Evolutionary conservation across 2,888 invertebrate species (phyloP), one percentile per base, ranked within the genome.

Genomic region (Adelphocoris suturalis): DNA sequence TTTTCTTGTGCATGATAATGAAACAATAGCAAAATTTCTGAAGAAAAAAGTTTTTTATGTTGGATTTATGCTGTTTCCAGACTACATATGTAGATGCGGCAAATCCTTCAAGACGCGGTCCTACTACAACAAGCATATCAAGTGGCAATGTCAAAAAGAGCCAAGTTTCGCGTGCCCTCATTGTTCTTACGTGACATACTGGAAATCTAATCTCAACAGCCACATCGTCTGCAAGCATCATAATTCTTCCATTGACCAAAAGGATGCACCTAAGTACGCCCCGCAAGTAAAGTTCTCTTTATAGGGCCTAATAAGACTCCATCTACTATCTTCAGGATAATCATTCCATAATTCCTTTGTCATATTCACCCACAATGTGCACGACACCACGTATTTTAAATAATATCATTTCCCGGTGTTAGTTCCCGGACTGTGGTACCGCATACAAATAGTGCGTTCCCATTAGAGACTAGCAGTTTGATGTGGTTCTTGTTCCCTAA

Each of bases 141-240:
- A 89, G 55, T 89, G 89, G 89, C 85, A 90, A 52, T 90, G 90
- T 28, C 89, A 89, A 23, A 81, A 86, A 85, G 89, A 84, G 14
- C 90, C 90, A 9, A 89, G 90, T 47, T 90, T 90, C 85, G 52
- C 75, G 19, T 90, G 90, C 27, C 82, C 89, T 11, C 37, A 76
- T 46, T 90, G 90, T 37, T 75, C 90, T 0, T 90, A 90, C 78
- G 89, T 82, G 55, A 89, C 84, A 5, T 89, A 90, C 48, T 91
- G 90, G 84, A 90, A 87, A 57, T 88, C 82, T 11, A 89, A 90
- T 55, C 55, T 91, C 13, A 90, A 87, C 68, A 78, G 81, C 46
- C 91, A 91, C 84, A 76, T 90, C 16, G 75, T 82, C 88, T 68
- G 84, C 80, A 76, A 82, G 48, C 46, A 84, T 23, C 89, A 89